Base-by-base conservation (phyloP, 2,113 vertebrate genomes). In the Trichechus manatus region DNA sequence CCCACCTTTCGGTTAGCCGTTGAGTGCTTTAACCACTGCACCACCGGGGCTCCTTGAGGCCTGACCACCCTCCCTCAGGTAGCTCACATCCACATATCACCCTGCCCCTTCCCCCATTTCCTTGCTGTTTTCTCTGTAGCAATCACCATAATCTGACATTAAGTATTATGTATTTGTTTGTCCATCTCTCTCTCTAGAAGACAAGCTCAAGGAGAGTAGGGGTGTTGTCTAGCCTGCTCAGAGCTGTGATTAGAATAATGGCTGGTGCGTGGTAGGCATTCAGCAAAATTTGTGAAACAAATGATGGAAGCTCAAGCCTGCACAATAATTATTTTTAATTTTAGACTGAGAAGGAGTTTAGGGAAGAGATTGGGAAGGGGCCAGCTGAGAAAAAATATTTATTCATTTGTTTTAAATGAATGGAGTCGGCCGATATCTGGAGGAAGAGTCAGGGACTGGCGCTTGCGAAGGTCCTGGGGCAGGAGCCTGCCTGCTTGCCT, bases 361-460 rank as follows among this genome's bases (percentile, higher is more conserved):
- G 36, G 66, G 61, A 93, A 88, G 9, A 61, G 53, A n/a, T 64
- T 59, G 6, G 27, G 68, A 66, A 86, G 7, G 42, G 9, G 22
- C 3, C 1, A 27, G 59, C 19, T 44, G 66, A 59, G 23, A 72
- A 89, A 56, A 81, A 74, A 79, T 23, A 56, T 42, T 44, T 53
- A 27, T 50, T 79, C 47, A 10, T 72, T 74, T 88, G 11, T 87
- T 94, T 90, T 89, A 95, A 70, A 92, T 64, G 15, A 95, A 19
- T 72, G n/a, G 85, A 75, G 66, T 72, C 61, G 70, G 53, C 25
- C 66, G 70, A 33, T 87, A 31, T 81, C n/a, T 89, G 14, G 53
- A 56, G 19, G n/a, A 72, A 92, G 42, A 82, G 42, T 44, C 53
- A 31, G 59, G 42, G 36, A 17, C 5, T 7, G 10, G 78, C 9